Evolutionary conservation across 37 sponge, comb jelly and placozoan species (phyloP), one percentile per base, ranked within the genome.

Genomic region (Dysidea cf. avara): DNA sequence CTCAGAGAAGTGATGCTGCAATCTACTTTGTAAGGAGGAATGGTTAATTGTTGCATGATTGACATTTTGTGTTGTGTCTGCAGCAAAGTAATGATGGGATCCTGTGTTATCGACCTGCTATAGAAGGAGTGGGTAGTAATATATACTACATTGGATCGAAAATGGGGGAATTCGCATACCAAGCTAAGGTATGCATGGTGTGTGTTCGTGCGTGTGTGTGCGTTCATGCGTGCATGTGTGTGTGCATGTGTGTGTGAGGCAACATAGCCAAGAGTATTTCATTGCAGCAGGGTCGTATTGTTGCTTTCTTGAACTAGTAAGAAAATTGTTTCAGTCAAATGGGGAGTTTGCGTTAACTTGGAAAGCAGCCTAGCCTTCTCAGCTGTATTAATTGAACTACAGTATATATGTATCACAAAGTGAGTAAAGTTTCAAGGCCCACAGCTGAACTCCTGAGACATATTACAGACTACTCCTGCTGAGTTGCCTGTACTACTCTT

Each of bases 41-140:
- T 1, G 30, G 30, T 1, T 29, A 22, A 56, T 24, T 68, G 58
- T n/a, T n/a, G n/a, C n/a, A n/a, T n/a, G n/a, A n/a, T n/a, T n/a
- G n/a, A n/a, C n/a, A n/a, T n/a, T n/a, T n/a, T n/a, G n/a, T n/a
- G n/a, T n/a, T n/a, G n/a, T n/a, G n/a, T n/a, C n/a, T 16, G 7
- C 37, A 16, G 34, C 63, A 82, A 74, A 57, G 66, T 73, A 57
- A 65, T 3, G 53, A 73, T 37, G 82, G 82, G 6, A 25, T 67
- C 24, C 25, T 82, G 56, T 55, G 59, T 34, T 82, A 67, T 31
- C 43, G 82, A 2, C 82, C 82, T 21, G 74, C 82, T 40, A 60
- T 61, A 7, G 37, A 72, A 53, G 69, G 61, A 54, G 20, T 65
- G 21, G 57, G 68, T 17, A 17, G 68, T 22, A 40, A 50, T 26